Evolutionary conservation across 1,140 invertebrate species (phyloP), one percentile per base, ranked within the genome.

Genomic region (Phenacoccus solenopsis): DNA sequence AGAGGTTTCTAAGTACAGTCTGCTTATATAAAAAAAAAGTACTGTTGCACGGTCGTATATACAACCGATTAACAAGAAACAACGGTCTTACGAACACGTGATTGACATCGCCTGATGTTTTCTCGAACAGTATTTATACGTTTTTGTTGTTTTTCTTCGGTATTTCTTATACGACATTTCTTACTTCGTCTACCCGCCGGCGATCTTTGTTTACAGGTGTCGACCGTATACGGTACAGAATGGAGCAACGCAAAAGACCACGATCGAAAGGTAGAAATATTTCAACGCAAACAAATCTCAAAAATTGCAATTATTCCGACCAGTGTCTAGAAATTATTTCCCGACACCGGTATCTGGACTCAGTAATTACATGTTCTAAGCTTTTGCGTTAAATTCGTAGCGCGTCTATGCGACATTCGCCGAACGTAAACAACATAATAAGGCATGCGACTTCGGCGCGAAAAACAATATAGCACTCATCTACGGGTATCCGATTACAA

Each of bases 221-320:
- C 38, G 38, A n/a, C 38, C 38, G 38, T 49, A 49, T 16, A 49
- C 3, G 5, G 5, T 49, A 49, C 38, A 49, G 5, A 32, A 32
- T n/a, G n/a, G n/a, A n/a, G n/a, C n/a, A n/a, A n/a, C n/a, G n/a
- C n/a, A n/a, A n/a, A n/a, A 49, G 38, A 49, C 38, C 12, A 49
- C 20, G 38, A 49, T 9, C 3, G 2, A 49, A 49, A 49, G 20
- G 16, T n/a, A 5, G 5, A 2, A n/a, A n/a, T 5, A 49, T n/a
- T 5, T n/a, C 5, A n/a, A 49, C 38, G 38, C 20, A 49, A 49
- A 49, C 38, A 49, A 49, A 49, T 49, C 38, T 49, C 20, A 49
- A 49, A 49, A 49, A 49, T 49, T 49, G 38, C 38, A 49, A 49
- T 49, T 49, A 49, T 49, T 49, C 38, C 38, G 38, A n/a, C 38